Evolutionary conservation across 2,888 invertebrate species (phyloP).

Genomic region (Didymodactylos carnosus): DNA sequence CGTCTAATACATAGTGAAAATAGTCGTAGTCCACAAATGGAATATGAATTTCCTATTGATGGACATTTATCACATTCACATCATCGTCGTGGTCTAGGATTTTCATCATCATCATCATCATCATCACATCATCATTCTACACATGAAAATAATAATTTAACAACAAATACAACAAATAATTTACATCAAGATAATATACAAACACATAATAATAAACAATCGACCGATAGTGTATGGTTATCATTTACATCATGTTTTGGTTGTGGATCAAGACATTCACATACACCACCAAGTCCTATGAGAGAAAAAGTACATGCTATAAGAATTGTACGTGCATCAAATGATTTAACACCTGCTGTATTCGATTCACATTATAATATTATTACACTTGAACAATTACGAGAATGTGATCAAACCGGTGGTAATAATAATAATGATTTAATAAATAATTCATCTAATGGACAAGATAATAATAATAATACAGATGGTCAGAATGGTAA

Average conservation of each 20-base stretch:
- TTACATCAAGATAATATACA: background rate
- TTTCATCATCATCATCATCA: too few species aligned
- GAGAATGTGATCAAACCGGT: background rate
- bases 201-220: background rate
- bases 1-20: background rate
- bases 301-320: background rate
- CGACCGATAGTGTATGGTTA: background rate
- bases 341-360: background rate
- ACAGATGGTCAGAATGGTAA: background rate
- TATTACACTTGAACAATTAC: background rate
- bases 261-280: background rate
- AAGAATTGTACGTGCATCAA: background rate
- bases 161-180: background rate
- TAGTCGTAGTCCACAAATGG: background rate
- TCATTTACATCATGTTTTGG: background rate
- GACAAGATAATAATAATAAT: background rate
- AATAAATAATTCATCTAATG: background rate
- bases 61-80: background rate
- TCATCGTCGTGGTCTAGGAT: background rate
- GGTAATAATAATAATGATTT: background rate
- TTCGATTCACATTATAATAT: slow-evolving; percentile 1
- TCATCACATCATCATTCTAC: background rate
- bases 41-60: background rate
- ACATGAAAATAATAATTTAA: background rate
- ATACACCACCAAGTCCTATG: background rate